Percentiles rank a stretch among this genome's conserved stretches.
Conservation (phyloP, 2,888 invertebrate species). For the Cryptocheilus praepositus region DNA sequence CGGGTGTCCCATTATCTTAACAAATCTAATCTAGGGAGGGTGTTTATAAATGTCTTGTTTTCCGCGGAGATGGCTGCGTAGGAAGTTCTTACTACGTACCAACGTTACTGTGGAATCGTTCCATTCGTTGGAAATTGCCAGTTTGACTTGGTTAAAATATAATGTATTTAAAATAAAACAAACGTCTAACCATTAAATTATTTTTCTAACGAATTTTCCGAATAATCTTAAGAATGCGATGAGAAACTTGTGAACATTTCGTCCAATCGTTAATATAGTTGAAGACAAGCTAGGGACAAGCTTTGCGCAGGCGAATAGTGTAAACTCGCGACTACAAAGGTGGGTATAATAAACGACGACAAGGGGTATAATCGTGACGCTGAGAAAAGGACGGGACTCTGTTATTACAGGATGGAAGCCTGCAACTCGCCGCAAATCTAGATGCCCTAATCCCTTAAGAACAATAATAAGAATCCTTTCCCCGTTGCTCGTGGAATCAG, state of each 20-base stretch:
- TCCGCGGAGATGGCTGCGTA: conserved; percentile 46
- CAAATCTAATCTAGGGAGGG: conserved; percentile 74
- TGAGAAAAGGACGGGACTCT: conserved; percentile 54
- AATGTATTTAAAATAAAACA: too few species aligned
- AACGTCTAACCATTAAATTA: too few species aligned
- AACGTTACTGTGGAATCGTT: background rate
- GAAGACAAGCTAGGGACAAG: conserved; percentile 25
- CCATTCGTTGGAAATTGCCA: too few species aligned
- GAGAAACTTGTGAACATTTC: too few species aligned
- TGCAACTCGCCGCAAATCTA: conserved; percentile 64
- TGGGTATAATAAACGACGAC: conserved; percentile 24
- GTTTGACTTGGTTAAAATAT: too few species aligned
- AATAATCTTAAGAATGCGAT: too few species aligned
- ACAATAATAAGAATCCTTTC: conserved; percentile 74
- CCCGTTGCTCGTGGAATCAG: conserved; percentile 37
- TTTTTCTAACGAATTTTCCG: too few species aligned
- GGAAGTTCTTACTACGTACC: background rate
- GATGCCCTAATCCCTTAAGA: conserved; percentile 73
- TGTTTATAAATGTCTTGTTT: conserved; percentile 75
- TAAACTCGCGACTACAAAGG: conserved; percentile 20
- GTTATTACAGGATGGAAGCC: conserved; percentile 69
- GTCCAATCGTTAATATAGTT: too few species aligned
- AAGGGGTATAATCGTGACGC: conserved; percentile 35
- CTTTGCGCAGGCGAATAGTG: conserved; percentile 30
- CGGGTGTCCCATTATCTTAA: conserved; percentile 72